These are phyloP conservation scores for Salvelinus sp. DNA, from an alignment of 2,113 vertebrate species.

Conservation along the genomic window DNA sequence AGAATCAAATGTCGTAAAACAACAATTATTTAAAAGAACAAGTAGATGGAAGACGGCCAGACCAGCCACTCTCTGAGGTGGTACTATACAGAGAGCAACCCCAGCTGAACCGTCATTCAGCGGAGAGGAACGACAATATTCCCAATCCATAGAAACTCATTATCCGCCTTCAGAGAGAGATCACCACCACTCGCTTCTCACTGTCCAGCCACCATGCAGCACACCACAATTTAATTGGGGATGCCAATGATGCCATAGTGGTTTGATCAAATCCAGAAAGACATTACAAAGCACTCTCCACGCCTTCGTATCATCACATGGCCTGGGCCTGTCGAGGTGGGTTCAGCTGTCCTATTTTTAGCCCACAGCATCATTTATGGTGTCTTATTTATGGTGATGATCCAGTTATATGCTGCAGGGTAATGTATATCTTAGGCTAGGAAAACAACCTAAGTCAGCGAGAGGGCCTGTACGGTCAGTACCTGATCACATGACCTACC, in stretches of 20 bases:
- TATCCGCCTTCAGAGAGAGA: constrained; percentile 64
- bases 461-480: too few species aligned
- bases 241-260: constrained; percentile 61
- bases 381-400: too few species aligned
- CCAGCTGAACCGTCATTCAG: constrained; percentile 43
- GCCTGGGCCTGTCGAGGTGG: background rate
- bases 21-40: constrained; percentile 28
- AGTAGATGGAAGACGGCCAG: constrained; percentile 7
- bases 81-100: constrained; percentile 55
- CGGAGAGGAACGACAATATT: constrained; percentile 45
- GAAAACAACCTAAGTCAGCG: too few species aligned
- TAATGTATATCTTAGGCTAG: too few species aligned
- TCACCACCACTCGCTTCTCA: constrained; percentile 31
- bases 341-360: constrained; percentile 63
- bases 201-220: constrained; percentile 55
- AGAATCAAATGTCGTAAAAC: constrained; percentile 25
- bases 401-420: too few species aligned
- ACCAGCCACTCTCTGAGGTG: constrained; percentile 50
- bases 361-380: constrained; percentile 40
- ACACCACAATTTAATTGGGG: constrained; percentile 65
- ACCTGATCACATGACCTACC: too few species aligned
- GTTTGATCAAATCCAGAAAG: constrained; percentile 54
- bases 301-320: constrained; percentile 56
- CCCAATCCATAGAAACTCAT: constrained; percentile 70
- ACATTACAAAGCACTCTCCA: constrained; percentile 50